A percentile compares a stretch with the other conserved stretches of the same genome.
Evolutionary conservation across 2,888 invertebrate genomes (phyloP).

Genomic region (Conchocele bisecta): DNA sequence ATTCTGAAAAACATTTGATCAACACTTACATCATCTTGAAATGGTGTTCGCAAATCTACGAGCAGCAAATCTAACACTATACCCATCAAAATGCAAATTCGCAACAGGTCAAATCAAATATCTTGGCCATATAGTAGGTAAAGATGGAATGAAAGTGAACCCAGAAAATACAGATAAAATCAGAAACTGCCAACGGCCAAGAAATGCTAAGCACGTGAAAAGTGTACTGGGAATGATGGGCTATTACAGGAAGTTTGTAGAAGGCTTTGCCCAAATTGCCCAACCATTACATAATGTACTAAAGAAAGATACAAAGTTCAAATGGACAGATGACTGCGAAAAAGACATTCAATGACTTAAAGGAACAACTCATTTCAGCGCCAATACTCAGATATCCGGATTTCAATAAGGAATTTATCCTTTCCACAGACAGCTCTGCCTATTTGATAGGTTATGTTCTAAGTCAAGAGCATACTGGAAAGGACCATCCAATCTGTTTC

Average conservation of each 20-base stretch:
- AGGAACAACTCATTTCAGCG: constrained; percentile 20
- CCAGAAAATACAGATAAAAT: constrained; percentile 49
- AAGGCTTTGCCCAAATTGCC: constrained; percentile 49
- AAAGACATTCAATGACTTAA: constrained; percentile 37
- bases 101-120: constrained; percentile 44
- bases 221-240: constrained; percentile 37
- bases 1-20: constrained; percentile 38
- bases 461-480: constrained; percentile 21
- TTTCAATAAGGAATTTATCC: constrained; percentile 32
- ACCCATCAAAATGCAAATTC: constrained; percentile 56
- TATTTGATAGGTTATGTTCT: constrained; percentile 39
- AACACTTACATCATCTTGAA: constrained; percentile 44
- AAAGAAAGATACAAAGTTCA: constrained; percentile 41
- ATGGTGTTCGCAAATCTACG: constrained; percentile 43
- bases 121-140: constrained; percentile 57
- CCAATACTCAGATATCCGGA: constrained; percentile 49
- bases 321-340: constrained; percentile 46
- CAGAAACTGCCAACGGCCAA: constrained; percentile 17
- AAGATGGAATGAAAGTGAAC: constrained; percentile 51
- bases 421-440: constrained; percentile 45
- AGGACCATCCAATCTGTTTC: constrained; percentile 49
- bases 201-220: constrained; percentile 27
- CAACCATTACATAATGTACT: constrained; percentile 45
- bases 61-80: constrained; percentile 51
- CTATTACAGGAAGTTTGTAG: constrained; percentile 52